These are phyloP conservation scores for Vicugna pacos DNA, from an alignment of 2,113 vertebrate species.

Conservation along the genomic window DNA sequence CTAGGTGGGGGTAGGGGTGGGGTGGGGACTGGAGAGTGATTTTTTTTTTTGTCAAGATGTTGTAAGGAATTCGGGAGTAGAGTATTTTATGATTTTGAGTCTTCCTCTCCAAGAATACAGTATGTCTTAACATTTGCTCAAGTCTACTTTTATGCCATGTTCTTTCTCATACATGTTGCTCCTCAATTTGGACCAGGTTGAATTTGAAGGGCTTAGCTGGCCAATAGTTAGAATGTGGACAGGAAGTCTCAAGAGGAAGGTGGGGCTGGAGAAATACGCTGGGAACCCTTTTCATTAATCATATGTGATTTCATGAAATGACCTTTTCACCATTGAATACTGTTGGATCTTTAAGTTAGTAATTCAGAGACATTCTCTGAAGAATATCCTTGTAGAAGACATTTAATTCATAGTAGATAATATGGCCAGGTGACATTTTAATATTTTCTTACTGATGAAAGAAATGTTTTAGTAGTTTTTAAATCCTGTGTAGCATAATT, in stretches of 20 bases:
- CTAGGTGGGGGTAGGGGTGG: background rate
- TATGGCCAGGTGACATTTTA: constrained; percentile 1
- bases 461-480: background rate
- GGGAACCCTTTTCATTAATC: background rate
- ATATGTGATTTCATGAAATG: background rate
- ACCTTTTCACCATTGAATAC: background rate
- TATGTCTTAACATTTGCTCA: background rate
- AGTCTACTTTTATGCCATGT: background rate
- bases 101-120: background rate
- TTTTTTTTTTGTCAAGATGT: background rate
- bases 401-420: background rate
- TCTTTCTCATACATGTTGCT: background rate
- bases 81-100: background rate
- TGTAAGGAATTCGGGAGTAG: background rate
- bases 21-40: too few species aligned
- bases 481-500: background rate
- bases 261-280: background rate
- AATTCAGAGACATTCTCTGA: background rate
- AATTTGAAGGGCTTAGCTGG: background rate
- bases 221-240: background rate
- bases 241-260: background rate
- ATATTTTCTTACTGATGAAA: constrained; percentile 30
- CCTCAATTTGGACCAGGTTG: background rate
- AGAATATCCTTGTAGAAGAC: background rate
- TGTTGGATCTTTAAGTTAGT: constrained; percentile 6